A percentile compares a stretch with the other conserved stretches of the same genome.
These are phyloP conservation scores for Sardina pilchardus DNA, from an alignment of 2,113 vertebrate genomes.

Conservation along the genomic window DNA sequence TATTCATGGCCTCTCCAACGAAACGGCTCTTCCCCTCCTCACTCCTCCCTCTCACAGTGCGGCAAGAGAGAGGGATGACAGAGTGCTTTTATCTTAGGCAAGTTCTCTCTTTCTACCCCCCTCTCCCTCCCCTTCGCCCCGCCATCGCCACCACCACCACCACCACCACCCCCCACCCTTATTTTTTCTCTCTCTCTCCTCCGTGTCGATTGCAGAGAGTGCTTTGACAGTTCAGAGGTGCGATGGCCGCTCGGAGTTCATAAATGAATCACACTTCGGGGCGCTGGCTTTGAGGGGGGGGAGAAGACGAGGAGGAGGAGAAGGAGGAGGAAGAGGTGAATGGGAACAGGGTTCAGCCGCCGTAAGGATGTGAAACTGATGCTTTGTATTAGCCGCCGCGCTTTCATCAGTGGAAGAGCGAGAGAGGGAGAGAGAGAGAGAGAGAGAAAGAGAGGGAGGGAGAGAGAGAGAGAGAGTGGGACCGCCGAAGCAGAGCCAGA, in stretches of 20 bases:
- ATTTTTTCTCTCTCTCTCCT: not conserved
- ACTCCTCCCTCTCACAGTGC: not conserved
- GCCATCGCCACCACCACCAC: not conserved
- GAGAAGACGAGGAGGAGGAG: not conserved
- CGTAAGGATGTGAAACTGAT: not conserved
- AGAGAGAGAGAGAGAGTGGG: too few species aligned
- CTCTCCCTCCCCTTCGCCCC: not conserved
- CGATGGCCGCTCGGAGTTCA: not conserved
- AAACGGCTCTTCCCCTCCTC: conserved; percentile 5
- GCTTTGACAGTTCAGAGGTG: conserved; percentile 12
- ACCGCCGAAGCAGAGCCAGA: not conserved
- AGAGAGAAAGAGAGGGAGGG: not conserved
- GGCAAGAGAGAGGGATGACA: not conserved
- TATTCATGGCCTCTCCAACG: conserved; percentile 14
- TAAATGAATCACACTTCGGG: conserved; percentile 13
- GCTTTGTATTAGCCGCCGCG: not conserved
- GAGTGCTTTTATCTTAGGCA: conserved; percentile 9
- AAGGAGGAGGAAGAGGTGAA: not conserved
- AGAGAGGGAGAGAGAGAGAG: too few species aligned
- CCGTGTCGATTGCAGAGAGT: conserved; percentile 13
- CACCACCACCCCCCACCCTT: not conserved
- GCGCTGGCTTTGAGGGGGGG: not conserved
- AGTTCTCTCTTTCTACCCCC: not conserved
- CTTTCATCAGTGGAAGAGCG: not conserved
- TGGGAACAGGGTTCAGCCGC: not conserved